Percentiles rank a stretch among this genome's conserved stretches.
These are phyloP conservation scores for Seison nebaliae DNA, from an alignment of 1,140 invertebrate species.

Conservation along the genomic window DNA sequence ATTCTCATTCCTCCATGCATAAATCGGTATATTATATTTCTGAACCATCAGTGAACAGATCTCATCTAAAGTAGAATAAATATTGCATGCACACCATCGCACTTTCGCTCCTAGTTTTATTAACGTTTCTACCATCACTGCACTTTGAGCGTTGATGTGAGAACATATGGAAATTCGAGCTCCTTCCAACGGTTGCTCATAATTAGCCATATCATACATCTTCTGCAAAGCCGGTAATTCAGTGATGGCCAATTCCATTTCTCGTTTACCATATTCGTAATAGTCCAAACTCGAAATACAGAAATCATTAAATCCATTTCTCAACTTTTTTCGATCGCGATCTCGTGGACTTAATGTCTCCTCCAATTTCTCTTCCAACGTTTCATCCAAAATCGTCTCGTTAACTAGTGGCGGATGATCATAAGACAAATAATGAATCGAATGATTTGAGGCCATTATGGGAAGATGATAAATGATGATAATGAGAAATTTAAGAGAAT, in stretches of 20 bases:
- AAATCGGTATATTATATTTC: slow-evolving; percentile 54
- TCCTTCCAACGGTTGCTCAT: slow-evolving; percentile 71
- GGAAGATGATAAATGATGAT: too few relatives aligned
- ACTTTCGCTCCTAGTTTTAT: slow-evolving; percentile 61
- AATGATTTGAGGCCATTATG: too few relatives aligned
- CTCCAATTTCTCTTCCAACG: slow-evolving; percentile 2
- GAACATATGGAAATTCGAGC: slow-evolving; percentile 88
- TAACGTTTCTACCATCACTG: slow-evolving; percentile 73
- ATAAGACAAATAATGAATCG: too few relatives aligned
- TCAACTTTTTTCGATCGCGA: slow-evolving; percentile 8
- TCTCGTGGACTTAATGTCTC: slow-evolving; percentile 9
- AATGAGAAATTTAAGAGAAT: too few relatives aligned
- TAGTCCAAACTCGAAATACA: slow-evolving; percentile 69
- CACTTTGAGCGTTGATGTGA: slow-evolving; percentile 88
- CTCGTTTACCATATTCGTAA: slow-evolving; percentile 63
- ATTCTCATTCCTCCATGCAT: slow-evolving; percentile 76
- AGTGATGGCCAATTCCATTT: slow-evolving; percentile 96
- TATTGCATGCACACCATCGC: slow-evolving; percentile 83
- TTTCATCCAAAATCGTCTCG: too few relatives aligned
- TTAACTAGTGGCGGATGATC: too few relatives aligned
- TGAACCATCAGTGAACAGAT: slow-evolving; percentile 80
- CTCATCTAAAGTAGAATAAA: slow-evolving; percentile 93
- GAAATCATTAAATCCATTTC: slow-evolving; percentile 46
- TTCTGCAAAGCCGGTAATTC: slow-evolving; percentile 95
- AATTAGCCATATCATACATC: slow-evolving; percentile 58